Evolutionary conservation across 1,140 invertebrate species (phyloP).

Genomic region (Eriocheir sinensis): DNA sequence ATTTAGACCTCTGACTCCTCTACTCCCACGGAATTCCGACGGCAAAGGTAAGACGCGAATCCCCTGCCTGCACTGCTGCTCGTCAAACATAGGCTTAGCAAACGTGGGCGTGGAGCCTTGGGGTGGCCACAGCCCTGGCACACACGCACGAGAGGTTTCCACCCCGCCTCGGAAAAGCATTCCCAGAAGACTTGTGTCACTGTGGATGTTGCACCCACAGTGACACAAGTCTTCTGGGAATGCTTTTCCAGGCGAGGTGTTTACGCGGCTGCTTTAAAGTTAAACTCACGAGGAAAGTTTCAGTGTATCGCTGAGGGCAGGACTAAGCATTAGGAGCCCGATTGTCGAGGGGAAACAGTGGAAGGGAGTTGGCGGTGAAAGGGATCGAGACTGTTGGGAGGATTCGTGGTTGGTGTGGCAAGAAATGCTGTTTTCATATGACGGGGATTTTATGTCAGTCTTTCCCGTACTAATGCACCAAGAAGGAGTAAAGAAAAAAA

Average conservation of each 20-base stretch:
- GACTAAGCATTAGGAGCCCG: background rate
- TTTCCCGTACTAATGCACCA: no score
- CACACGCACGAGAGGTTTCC: background rate
- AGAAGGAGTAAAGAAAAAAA: no score
- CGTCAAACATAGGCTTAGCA: background rate
- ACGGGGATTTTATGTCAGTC: background rate
- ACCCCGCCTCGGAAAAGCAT: background rate
- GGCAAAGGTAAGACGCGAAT: background rate
- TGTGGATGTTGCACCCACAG: no score
- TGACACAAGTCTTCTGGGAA: background rate
- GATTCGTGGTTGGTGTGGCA: no score
- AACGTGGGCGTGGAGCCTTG: background rate
- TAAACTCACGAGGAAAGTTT: constrained; percentile 15
- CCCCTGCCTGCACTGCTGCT: background rate
- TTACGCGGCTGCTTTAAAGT: background rate
- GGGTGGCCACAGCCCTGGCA: background rate
- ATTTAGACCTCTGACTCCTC: background rate
- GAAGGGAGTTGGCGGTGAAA: background rate
- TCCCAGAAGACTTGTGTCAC: no score
- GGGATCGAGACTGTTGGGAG: no score
- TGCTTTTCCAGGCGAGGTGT: background rate
- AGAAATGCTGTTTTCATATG: background rate
- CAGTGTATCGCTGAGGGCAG: background rate
- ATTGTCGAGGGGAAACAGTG: background rate
- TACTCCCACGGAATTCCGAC: background rate